Conservation (phyloP, 2,797 vertebrate genomes). For the Bovichtus variegatus region DNA sequence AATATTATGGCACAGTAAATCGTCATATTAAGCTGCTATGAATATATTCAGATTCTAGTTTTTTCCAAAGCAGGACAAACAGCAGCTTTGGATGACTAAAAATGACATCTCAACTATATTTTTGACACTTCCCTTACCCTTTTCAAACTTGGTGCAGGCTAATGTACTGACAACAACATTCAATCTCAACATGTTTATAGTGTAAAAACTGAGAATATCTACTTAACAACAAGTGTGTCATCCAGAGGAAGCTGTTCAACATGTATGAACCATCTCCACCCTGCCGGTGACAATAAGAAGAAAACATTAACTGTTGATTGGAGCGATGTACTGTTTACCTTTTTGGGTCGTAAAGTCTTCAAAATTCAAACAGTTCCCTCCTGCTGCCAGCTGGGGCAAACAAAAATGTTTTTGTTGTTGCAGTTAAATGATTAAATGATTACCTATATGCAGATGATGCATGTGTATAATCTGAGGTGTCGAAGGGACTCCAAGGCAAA, state of each 20-base stretch:
- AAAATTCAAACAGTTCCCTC: neutral
- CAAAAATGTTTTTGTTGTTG: neutral
- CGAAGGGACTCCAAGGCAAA: neutral
- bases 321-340: slow-evolving; percentile 1
- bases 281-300: neutral
- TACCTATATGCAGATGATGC: slow-evolving; percentile 30
- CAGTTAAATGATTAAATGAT: neutral
- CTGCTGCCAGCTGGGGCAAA: slow-evolving; percentile 1
- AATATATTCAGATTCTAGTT: neutral
- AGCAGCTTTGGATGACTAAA: neutral
- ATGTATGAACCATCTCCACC: neutral
- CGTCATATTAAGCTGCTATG: neutral
- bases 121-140: neutral
- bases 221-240: neutral
- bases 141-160: neutral
- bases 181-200: neutral
- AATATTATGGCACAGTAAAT: slow-evolving; percentile 19
- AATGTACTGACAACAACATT: neutral
- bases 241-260: slow-evolving; percentile 12
- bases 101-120: neutral
- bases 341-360: neutral
- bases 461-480: slow-evolving; percentile 1
- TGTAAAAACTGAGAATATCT: slow-evolving; percentile 16
- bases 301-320: neutral
- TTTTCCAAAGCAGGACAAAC: neutral